Conservation (phyloP, 2,888 invertebrate genomes). For the Himalopsyche tibetana region DNA sequence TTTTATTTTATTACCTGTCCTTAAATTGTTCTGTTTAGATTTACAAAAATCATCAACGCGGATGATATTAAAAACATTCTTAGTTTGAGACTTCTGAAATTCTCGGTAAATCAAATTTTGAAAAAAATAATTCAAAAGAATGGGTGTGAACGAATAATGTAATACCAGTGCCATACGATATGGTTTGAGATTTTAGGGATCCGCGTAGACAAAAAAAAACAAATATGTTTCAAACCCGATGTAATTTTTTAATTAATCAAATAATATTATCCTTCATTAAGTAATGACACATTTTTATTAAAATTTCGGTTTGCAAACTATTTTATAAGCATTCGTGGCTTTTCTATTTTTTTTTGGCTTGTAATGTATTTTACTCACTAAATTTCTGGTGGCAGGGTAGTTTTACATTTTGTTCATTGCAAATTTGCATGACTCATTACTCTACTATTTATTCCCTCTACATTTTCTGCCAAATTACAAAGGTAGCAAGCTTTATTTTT, state of each 20-base stretch:
- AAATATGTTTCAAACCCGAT: not conserved
- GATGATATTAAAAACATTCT: too few relatives aligned
- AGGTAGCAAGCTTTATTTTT: conserved; percentile 39
- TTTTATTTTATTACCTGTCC: too few relatives aligned
- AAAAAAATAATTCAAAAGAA: too few relatives aligned
- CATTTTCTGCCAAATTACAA: conserved; percentile 42
- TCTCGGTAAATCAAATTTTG: too few relatives aligned
- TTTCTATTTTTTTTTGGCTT: not conserved
- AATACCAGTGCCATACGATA: not conserved
- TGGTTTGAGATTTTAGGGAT: not conserved
- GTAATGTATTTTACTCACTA: not conserved
- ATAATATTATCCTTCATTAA: not conserved
- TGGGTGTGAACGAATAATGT: not conserved
- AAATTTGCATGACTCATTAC: conserved; percentile 32
- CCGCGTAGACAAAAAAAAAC: not conserved
- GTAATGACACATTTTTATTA: conserved; percentile 1
- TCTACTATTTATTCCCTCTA: conserved; percentile 19
- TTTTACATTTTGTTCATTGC: not conserved
- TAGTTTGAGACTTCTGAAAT: too few relatives aligned
- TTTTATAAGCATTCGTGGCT: conserved; percentile 12
- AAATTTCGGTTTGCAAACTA: conserved; percentile 5
- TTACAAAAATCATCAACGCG: too few relatives aligned
- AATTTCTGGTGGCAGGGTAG: conserved; percentile 35
- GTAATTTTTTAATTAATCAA: not conserved
- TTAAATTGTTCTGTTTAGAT: too few relatives aligned